Evolutionary conservation across 2,113 vertebrate genomes (phyloP).

Genomic region (Azemiops feae): DNA sequence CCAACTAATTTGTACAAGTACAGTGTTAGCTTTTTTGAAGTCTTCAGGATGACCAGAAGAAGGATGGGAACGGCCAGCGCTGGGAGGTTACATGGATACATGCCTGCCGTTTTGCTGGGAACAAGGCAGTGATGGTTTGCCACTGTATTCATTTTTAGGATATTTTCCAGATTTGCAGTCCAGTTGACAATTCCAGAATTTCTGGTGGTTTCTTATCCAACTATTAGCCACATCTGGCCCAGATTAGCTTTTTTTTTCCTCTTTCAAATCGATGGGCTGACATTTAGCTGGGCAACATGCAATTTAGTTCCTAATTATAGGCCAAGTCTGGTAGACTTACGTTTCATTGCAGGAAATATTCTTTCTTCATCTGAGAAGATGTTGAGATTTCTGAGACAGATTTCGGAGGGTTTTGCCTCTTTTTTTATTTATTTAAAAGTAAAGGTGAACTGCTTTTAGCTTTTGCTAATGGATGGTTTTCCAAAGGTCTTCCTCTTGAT

Average conservation of each 20-base stretch:
- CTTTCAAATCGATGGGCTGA: background rate
- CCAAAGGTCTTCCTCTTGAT: slow-evolving; percentile 31
- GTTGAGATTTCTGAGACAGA: background rate
- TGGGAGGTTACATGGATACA: background rate
- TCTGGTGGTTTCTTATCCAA: background rate
- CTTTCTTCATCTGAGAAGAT: background rate
- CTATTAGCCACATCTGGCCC: background rate
- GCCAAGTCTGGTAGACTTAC: background rate
- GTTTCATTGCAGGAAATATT: background rate
- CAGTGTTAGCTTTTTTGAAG: background rate
- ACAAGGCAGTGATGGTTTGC: background rate
- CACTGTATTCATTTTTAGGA: background rate
- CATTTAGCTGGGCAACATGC: background rate
- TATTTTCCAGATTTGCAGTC: background rate
- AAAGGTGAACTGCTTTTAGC: background rate
- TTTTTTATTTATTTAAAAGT: background rate
- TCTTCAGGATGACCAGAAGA: background rate
- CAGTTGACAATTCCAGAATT: background rate
- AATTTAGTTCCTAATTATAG: background rate
- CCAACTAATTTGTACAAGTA: background rate
- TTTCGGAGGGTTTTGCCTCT: background rate
- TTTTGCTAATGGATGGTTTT: slow-evolving; percentile 1
- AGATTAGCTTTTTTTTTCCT: background rate
- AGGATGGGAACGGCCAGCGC: background rate
- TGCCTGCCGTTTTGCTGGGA: background rate